Evolutionary conservation across 2,113 vertebrate genomes (phyloP).

Genomic region (Mohoua ochrocephala): DNA sequence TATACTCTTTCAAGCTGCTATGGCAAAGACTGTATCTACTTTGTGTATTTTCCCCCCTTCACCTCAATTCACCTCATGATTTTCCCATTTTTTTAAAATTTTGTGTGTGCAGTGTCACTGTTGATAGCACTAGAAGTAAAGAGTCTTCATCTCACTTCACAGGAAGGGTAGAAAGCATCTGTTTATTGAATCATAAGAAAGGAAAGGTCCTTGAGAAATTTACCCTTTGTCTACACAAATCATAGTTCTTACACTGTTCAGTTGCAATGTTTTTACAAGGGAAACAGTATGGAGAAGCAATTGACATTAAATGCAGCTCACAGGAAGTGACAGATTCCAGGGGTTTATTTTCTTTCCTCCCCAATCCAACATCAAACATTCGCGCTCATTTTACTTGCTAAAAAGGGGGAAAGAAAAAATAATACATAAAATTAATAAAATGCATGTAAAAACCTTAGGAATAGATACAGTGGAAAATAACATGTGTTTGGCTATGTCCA

Average conservation of each 20-base stretch:
- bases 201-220: not conserved
- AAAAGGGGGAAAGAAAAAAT: not conserved
- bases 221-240: not conserved
- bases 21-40: not conserved
- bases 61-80: not conserved
- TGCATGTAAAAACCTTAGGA: not conserved
- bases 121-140: not conserved
- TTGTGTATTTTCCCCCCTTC: not conserved
- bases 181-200: conserved; percentile 2
- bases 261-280: not conserved
- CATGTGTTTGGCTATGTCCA: not conserved
- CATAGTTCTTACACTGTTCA: not conserved
- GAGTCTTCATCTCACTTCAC: not conserved
- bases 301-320: not conserved
- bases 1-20: not conserved
- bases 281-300: not conserved
- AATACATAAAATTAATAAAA: not conserved
- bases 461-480: not conserved
- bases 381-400: conserved; percentile 50
- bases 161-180: not conserved
- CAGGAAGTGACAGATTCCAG: not conserved
- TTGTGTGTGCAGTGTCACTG: not conserved
- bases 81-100: not conserved
- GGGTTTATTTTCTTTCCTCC: not conserved
- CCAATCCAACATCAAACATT: not conserved